These are phyloP conservation scores for Neodiprion virginianus DNA, from an alignment of 1,140 invertebrate genomes.

Conservation along the genomic window DNA sequence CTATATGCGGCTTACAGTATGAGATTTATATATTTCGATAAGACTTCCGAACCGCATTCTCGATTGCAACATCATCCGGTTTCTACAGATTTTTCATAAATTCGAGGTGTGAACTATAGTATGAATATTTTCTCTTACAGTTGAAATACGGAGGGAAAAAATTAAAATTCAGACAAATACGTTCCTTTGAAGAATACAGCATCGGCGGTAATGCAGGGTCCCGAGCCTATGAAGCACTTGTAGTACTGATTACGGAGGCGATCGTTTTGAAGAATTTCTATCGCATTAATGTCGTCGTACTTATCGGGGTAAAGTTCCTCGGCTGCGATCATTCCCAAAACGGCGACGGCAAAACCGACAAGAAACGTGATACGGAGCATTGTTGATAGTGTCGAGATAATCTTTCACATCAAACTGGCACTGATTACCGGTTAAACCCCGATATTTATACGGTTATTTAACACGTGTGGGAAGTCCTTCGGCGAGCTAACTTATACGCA, in stretches of 20 bases:
- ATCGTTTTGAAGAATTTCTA: conserved; percentile 32
- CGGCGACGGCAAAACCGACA: not conserved
- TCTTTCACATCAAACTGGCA: not conserved
- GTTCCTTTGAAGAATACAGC: conserved; percentile 44
- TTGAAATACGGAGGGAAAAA: too few relatives aligned
- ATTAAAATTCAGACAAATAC: conserved; percentile 3
- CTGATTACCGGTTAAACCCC: not conserved
- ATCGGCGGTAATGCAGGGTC: conserved; percentile 42
- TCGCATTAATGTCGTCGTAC: conserved; percentile 49
- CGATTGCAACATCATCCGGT: too few relatives aligned
- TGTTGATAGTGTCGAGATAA: not conserved
- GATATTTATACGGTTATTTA: not conserved
- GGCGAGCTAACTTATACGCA: not conserved
- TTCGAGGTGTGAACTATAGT: too few relatives aligned
- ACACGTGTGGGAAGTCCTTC: not conserved
- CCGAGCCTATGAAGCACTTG: conserved; percentile 49
- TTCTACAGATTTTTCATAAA: too few relatives aligned
- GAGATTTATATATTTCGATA: too few relatives aligned
- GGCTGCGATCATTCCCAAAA: conserved; percentile 8
- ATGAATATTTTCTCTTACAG: too few relatives aligned
- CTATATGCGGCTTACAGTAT: too few relatives aligned
- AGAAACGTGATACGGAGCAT: not conserved
- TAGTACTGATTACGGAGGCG: conserved; percentile 37
- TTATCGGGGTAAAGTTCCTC: conserved; percentile 48
- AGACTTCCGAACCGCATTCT: too few relatives aligned